These are phyloP conservation scores for Sebastolobus altivelis DNA, from an alignment of 2,797 vertebrate genomes.

Conservation along the genomic window DNA sequence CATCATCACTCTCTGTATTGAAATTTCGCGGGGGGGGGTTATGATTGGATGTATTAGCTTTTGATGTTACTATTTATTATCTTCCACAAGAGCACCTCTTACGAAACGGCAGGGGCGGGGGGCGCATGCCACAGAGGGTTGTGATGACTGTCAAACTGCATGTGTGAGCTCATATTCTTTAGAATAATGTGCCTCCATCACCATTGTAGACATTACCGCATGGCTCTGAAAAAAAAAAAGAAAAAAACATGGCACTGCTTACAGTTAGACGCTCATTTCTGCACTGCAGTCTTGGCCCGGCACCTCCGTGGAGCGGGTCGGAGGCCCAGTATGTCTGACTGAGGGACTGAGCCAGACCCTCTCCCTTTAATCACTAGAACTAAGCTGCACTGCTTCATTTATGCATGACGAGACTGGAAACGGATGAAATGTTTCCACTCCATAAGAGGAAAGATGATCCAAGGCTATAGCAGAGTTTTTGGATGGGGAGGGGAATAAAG, in stretches of 20 bases:
- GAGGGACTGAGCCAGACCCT: constrained; percentile 59
- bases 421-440: constrained; percentile 77
- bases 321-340: constrained; percentile 61
- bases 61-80: constrained; percentile 35
- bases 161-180: constrained; percentile 71
- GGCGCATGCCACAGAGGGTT: constrained; percentile 75
- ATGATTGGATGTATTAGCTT: constrained; percentile 45
- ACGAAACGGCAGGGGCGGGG: constrained; percentile 62
- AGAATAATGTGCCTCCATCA: constrained; percentile 67
- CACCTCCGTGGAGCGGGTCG: constrained; percentile 54
- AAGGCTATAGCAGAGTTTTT: constrained; percentile 62
- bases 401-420: constrained; percentile 76
- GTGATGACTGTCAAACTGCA: constrained; percentile 75
- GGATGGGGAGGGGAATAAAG: constrained; percentile 43
- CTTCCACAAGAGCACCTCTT: constrained; percentile 47
- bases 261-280: constrained; percentile 58
- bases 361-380: constrained; percentile 71
- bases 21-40: constrained; percentile 16
- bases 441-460: constrained; percentile 75
- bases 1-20: constrained; percentile 67
- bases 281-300: constrained; percentile 71
- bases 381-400: constrained; percentile 78
- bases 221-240: constrained; percentile 49
- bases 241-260: constrained; percentile 55
- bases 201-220: constrained; percentile 71